Percentiles rank a stretch among this genome's conserved stretches.
These are phyloP conservation scores for Phyllotreta cruciferae DNA, from an alignment of 2,888 invertebrate species.

Conservation along the genomic window DNA sequence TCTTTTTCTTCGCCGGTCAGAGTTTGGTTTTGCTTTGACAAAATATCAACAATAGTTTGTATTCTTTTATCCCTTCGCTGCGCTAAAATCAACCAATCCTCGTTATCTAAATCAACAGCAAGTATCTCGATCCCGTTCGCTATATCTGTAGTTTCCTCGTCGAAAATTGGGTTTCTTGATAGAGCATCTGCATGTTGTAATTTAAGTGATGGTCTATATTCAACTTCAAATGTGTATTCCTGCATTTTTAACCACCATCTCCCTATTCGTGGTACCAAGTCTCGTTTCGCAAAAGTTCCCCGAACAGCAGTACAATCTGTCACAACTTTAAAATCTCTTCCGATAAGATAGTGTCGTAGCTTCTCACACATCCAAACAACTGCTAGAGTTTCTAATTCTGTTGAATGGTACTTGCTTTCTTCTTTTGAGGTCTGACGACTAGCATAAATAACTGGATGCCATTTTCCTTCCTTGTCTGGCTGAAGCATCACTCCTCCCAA, in stretches of 20 bases:
- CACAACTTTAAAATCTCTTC: constrained; percentile 38
- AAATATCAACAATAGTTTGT: background rate
- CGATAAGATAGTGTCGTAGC: constrained; percentile 28
- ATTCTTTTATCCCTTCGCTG: constrained; percentile 30
- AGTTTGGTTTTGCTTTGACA: background rate
- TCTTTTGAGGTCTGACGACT: constrained; percentile 1
- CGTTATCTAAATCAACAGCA: constrained; percentile 27
- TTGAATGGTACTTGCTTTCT: constrained; percentile 9
- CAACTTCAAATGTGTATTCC: background rate
- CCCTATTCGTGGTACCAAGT: constrained; percentile 27
- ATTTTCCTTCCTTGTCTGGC: background rate
- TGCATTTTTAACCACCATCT: constrained; percentile 12
- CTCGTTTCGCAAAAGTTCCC: constrained; percentile 36
- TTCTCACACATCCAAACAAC: constrained; percentile 38
- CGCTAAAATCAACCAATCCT: constrained; percentile 43
- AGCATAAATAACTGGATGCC: constrained; percentile 4
- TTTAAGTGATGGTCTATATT: background rate
- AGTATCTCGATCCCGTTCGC: background rate
- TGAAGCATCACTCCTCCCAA: background rate
- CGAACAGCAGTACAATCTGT: constrained; percentile 42
- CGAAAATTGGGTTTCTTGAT: background rate
- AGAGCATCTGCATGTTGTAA: constrained; percentile 1
- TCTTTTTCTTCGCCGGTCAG: background rate
- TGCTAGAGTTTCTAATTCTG: constrained; percentile 43
- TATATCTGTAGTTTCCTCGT: background rate